Evolutionary conservation across 2,888 invertebrate genomes (phyloP).

Genomic region (Hirudinaria manillensis): DNA sequence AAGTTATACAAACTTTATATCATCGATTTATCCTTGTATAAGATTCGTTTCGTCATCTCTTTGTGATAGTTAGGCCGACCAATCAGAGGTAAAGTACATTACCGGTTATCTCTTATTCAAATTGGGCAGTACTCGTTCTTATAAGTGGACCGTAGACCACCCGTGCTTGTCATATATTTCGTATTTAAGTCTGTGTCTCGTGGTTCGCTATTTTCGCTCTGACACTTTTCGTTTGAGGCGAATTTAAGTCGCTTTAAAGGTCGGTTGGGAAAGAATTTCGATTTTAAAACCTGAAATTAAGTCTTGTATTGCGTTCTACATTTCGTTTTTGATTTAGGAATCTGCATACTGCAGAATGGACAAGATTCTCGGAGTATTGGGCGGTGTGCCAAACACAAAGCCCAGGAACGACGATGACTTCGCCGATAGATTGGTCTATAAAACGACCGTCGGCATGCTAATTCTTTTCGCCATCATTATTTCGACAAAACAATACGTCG

Average conservation of each 20-base stretch:
- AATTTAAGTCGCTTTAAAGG: not conserved
- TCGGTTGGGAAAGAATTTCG: not conserved
- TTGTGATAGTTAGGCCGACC: no score
- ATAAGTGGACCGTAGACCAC: no score
- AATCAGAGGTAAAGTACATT: no score
- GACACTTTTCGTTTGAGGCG: not conserved
- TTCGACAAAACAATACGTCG: constrained; percentile 41
- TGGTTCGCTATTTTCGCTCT: constrained; percentile 5
- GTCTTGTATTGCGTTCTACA: not conserved
- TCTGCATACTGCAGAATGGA: constrained; percentile 35
- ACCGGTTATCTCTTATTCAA: no score
- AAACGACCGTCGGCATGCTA: constrained; percentile 39
- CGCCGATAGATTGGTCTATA: constrained; percentile 38
- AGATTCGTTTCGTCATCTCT: no score
- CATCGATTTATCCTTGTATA: no score
- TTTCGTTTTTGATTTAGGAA: not conserved
- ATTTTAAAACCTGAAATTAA: not conserved
- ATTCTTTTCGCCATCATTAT: constrained; percentile 41
- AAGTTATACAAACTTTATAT: no score
- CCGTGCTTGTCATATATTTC: no score
- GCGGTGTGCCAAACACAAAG: constrained; percentile 39
- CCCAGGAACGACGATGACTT: constrained; percentile 41
- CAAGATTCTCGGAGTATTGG: constrained; percentile 40
- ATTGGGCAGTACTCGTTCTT: no score
- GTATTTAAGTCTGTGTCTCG: not conserved